phyloP scores from a whole-genome alignment of 2,888 invertebrate genomes.

The Osmoderma eremita region DNA sequence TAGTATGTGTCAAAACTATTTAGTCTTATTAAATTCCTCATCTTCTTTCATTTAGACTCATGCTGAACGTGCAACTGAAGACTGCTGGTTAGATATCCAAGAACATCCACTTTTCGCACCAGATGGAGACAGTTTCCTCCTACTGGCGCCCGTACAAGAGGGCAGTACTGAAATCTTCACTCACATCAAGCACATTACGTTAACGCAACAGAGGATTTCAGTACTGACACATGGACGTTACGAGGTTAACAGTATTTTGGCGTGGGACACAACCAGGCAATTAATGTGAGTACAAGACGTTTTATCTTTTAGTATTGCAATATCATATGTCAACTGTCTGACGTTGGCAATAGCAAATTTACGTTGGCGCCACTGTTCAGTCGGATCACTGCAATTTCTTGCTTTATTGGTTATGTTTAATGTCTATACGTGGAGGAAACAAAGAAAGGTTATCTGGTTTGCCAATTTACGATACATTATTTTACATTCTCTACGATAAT shows the following conservation, averaged over 20 bases:
- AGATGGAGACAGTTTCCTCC: constrained; percentile 85
- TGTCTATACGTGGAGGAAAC: too few relatives aligned
- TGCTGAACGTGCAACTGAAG: constrained; percentile 83
- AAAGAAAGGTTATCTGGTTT: too few relatives aligned
- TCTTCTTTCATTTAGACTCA: constrained; percentile 79
- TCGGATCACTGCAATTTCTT: too few relatives aligned
- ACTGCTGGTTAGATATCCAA: constrained; percentile 87
- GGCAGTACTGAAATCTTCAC: constrained; percentile 86
- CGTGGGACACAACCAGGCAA: constrained; percentile 86
- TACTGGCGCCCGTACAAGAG: constrained; percentile 85
- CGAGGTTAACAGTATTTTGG: constrained; percentile 83
- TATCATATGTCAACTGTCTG: too few relatives aligned
- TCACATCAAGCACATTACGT: constrained; percentile 88
- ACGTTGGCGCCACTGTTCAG: too few relatives aligned
- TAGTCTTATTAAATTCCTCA: too few relatives aligned
- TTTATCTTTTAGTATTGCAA: too few relatives aligned
- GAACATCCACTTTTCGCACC: constrained; percentile 85
- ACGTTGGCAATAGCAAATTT: too few relatives aligned
- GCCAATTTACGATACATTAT: too few relatives aligned
- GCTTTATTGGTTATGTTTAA: too few relatives aligned
- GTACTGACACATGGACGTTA: constrained; percentile 87
- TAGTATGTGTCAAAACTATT: too few relatives aligned
- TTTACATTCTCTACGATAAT: too few relatives aligned
- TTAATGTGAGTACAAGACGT: constrained; percentile 72
- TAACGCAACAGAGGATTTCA: constrained; percentile 83